Conservation (phyloP, 2,888 invertebrate genomes). For the Myopa testacea region DNA sequence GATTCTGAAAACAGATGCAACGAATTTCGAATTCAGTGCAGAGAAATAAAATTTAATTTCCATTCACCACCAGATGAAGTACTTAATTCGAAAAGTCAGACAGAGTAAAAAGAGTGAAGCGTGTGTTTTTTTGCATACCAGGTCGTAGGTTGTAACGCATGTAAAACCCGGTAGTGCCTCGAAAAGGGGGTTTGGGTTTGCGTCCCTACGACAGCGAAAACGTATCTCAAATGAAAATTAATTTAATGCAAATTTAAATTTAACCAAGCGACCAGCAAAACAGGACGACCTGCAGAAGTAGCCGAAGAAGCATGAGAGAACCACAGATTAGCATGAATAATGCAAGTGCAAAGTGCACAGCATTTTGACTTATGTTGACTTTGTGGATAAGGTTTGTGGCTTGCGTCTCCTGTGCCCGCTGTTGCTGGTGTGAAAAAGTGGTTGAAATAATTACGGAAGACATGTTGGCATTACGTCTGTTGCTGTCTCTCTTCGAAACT, state of each 20-base stretch:
- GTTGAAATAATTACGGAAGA: conserved; percentile 12
- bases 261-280: conserved; percentile 3
- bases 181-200: too few relatives aligned
- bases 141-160: neutral
- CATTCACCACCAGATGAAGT: neutral
- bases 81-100: neutral
- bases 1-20: neutral
- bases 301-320: neutral
- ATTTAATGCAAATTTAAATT: conserved; percentile 18
- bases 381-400: conserved; percentile 16
- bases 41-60: neutral
- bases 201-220: neutral
- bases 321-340: conserved; percentile 22
- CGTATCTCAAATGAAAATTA: neutral
- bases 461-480: conserved; percentile 1
- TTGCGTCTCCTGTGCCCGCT: neutral
- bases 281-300: neutral
- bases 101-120: neutral
- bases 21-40: conserved; percentile 1
- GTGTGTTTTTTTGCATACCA: neutral
- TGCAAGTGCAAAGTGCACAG: conserved; percentile 28
- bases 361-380: conserved; percentile 30
- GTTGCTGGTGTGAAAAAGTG: conserved; percentile 4
- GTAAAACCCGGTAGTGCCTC: too few relatives aligned
- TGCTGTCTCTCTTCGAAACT: neutral